Evolutionary conservation across 2,113 vertebrate genomes (phyloP), one percentile per base, ranked within the genome.

Genomic region (Chionomys nivalis): DNA sequence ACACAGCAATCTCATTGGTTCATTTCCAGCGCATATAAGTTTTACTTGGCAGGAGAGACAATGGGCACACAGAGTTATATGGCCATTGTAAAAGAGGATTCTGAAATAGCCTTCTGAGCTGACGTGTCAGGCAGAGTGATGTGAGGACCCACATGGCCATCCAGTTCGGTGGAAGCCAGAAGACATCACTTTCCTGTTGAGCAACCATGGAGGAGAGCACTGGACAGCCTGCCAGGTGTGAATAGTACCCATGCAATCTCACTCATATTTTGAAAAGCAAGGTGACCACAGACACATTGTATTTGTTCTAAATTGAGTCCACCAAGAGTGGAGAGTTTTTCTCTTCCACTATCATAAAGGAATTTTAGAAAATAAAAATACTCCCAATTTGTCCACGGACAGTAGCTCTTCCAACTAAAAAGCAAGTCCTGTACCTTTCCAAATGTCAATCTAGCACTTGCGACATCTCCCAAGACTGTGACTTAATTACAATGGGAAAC

Each of bases 1-100:
- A 82, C 0, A 13, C 21, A 42, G 63, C n/a, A 36, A 88, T 65
- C 28, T 75, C 63, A 81, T 87, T 94, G 89, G 49, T 49, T 92
- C 58, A 42, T 87, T 94, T 86, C 33, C 65, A 93, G 92, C 55
- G 92, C 70, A 81, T 44, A 7, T 26, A 70, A 28, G 0, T 58
- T 94, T 77, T 85, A 75, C 66, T 89, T 89, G 93, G 33, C 31
- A 82, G 89, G 47, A 61, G 88, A 93, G 42, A 87, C 47, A 90
- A 39, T 7, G n/a, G 26, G 81, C 21, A 55, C 8, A 65, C 10
- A 65, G 61, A 79, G 24, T 47, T 83, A 12, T 55, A 47, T 75
- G 61, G 52, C 55, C 89, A 47, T 91, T 77, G 61, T 73, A 33
- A 72, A 89, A 68, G 61, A 82, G 28, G 39, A 75, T 31, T n/a